A percentile compares a stretch with the other conserved stretches of the same genome.
phyloP scores from a whole-genome alignment of 2,113 vertebrate genomes.

The Clarias batrachus region DNA sequence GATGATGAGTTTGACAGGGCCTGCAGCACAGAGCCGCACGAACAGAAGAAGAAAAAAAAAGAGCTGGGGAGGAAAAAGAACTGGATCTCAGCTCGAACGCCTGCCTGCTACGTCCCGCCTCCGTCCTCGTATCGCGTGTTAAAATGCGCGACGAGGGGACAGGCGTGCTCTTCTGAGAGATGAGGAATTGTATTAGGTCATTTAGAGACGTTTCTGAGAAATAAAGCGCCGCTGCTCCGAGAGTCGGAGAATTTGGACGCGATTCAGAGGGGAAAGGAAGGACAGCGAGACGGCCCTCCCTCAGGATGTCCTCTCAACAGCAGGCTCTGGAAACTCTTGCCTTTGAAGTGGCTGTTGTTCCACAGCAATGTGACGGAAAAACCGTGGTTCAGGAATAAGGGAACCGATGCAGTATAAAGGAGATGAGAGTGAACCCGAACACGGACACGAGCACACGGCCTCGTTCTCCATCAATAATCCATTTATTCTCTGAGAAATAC shows the following conservation, averaged over 20 bases:
- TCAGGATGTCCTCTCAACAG: conserved; percentile 33
- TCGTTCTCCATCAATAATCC: neutral
- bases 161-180: neutral
- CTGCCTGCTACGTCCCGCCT: too few relatives aligned
- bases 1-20: conserved; percentile 56
- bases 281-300: conserved; percentile 12
- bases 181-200: neutral
- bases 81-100: neutral
- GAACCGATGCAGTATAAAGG: neutral
- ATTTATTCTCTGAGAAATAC: neutral
- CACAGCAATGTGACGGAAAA: neutral
- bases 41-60: conserved; percentile 7
- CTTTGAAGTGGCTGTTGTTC: conserved; percentile 18
- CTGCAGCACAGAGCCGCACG: conserved; percentile 19
- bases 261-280: conserved; percentile 30
- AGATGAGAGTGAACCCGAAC: too few relatives aligned
- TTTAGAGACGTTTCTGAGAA: conserved; percentile 31
- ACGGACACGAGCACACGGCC: neutral
- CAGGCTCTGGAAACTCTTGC: neutral
- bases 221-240: conserved; percentile 24
- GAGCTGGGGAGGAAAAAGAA: neutral
- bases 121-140: neutral
- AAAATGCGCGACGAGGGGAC: neutral
- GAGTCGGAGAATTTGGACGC: neutral
- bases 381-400: neutral